phyloP scores from a whole-genome alignment of 2,113 vertebrate species.

The Leucoraja erinaceus region DNA sequence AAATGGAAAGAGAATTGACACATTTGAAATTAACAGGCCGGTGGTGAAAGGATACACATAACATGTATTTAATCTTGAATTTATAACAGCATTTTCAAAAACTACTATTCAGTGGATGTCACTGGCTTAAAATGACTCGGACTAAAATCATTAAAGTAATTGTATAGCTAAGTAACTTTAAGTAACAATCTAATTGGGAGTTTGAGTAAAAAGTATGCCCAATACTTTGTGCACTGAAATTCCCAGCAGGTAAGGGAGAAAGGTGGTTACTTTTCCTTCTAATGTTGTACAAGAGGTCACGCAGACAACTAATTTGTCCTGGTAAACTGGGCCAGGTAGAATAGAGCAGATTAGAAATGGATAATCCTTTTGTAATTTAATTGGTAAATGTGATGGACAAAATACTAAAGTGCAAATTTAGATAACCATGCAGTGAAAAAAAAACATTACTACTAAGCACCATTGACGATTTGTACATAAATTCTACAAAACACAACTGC shows the following conservation, averaged over 20 bases:
- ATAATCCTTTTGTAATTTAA: too few species aligned
- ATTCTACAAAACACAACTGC: too few species aligned
- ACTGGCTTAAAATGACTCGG: neutral
- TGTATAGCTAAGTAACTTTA: neutral
- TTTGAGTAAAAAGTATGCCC: neutral
- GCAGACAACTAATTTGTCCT: neutral
- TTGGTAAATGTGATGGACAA: too few species aligned
- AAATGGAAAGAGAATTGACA: neutral
- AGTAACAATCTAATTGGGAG: neutral
- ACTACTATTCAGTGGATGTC: neutral
- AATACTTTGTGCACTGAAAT: neutral
- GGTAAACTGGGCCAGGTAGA: neutral
- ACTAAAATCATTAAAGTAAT: too few species aligned
- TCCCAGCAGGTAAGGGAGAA: neutral
- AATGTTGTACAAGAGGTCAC: neutral
- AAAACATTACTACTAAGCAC: too few species aligned
- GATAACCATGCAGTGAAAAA: too few species aligned
- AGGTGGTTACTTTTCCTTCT: neutral
- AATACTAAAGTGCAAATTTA: too few species aligned
- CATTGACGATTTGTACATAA: too few species aligned
- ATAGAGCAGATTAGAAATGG: neutral
- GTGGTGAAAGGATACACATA: neutral
- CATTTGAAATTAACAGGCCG: neutral
- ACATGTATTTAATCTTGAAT: neutral
- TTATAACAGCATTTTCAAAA: too few species aligned